Conservation (phyloP, 1,140 invertebrate species). For the Marisa cornuarietis region DNA sequence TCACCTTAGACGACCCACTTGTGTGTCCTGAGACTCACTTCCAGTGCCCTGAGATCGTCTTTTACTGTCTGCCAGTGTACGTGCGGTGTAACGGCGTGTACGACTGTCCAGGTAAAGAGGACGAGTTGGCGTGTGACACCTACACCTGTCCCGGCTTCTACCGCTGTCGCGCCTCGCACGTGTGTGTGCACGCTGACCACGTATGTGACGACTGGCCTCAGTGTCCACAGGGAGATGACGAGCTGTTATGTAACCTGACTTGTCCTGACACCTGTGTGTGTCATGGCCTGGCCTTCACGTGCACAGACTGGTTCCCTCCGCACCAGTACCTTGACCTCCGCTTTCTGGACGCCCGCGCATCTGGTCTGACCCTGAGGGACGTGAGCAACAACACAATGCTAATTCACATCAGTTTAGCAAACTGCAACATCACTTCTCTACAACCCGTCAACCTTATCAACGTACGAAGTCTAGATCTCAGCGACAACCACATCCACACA, state of each 20-base stretch:
- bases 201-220: slow-evolving; percentile 25
- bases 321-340: neutral
- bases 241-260: slow-evolving; percentile 1
- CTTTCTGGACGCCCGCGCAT: neutral
- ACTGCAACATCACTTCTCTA: neutral
- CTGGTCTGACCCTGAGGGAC: neutral
- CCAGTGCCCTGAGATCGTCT: neutral
- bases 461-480: neutral
- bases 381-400: neutral
- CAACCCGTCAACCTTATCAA: neutral
- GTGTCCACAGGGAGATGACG: slow-evolving; percentile 20
- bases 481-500: neutral
- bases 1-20: too few species aligned
- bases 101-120: slow-evolving; percentile 22
- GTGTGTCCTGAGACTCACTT: neutral
- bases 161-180: slow-evolving; percentile 4
- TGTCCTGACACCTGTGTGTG: slow-evolving; percentile 12
- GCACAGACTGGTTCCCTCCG: neutral
- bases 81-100: slow-evolving; percentile 20
- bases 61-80: slow-evolving; percentile 19
- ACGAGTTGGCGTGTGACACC: slow-evolving; percentile 12
- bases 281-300: slow-evolving; percentile 7
- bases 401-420: slow-evolving; percentile 11
- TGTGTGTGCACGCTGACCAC: slow-evolving; percentile 15
- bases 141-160: slow-evolving; percentile 25